These are phyloP conservation scores for Erinaceus europaeus DNA, from an alignment of 2,113 vertebrate genomes.

Conservation along the genomic window DNA sequence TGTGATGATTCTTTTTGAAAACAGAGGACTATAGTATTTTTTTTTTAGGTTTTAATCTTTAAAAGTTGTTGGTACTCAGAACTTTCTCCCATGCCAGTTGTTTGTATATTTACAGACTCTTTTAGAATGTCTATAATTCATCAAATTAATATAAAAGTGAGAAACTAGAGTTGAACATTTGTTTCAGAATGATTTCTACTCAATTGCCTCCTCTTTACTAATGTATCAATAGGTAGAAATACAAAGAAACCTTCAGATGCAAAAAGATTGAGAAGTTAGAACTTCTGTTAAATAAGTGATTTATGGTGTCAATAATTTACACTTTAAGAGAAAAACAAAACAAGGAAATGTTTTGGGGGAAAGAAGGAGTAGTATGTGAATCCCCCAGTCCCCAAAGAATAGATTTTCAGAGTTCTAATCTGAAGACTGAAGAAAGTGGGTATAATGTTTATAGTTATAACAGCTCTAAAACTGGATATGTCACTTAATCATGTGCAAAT, in stretches of 20 bases:
- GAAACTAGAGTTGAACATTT: not conserved
- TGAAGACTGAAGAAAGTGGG: not conserved
- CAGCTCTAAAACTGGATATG: too few relatives aligned
- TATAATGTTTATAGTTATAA: not conserved
- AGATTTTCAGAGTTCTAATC: not conserved
- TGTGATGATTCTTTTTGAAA: not conserved
- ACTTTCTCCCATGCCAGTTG: not conserved
- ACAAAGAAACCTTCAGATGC: too few relatives aligned
- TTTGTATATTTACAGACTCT: not conserved
- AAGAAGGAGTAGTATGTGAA: not conserved
- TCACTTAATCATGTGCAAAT: too few relatives aligned
- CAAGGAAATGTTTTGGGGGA: not conserved
- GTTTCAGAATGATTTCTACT: not conserved
- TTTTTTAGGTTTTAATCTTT: not conserved
- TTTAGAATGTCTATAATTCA: not conserved
- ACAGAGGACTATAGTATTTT: not conserved
- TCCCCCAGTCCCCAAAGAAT: not conserved
- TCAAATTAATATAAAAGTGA: not conserved
- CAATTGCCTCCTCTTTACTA: not conserved
- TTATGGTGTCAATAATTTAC: not conserved
- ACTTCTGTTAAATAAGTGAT: not conserved
- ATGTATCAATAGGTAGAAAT: not conserved
- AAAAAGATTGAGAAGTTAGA: not conserved
- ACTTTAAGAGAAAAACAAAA: not conserved
- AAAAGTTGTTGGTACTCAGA: not conserved